Conservation (phyloP, 1,140 invertebrate species). For the Acromyrmex heyeri region DNA sequence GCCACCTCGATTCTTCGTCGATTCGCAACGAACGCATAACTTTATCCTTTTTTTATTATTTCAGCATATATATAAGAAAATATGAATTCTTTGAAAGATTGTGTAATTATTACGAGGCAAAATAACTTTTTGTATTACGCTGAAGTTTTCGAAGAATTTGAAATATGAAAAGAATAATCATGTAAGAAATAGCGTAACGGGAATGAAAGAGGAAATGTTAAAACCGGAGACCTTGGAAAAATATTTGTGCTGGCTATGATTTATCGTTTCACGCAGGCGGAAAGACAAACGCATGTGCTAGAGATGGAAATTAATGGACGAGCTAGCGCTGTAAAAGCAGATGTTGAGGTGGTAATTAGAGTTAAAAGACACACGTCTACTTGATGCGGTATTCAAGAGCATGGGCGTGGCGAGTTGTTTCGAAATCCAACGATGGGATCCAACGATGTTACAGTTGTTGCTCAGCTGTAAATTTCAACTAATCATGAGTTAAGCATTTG, state of each 20-base stretch:
- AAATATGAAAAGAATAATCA: background rate
- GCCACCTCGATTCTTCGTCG: conserved; percentile 28
- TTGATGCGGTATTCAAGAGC: conserved; percentile 41
- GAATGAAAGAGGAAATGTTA: conserved; percentile 28
- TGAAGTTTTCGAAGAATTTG: background rate
- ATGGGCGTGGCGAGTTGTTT: conserved; percentile 64
- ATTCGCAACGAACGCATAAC: conserved; percentile 26
- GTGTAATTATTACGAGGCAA: conserved; percentile 27
- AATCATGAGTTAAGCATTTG: conserved; percentile 58
- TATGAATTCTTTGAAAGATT: background rate
- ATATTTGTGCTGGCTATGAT: conserved; percentile 61
- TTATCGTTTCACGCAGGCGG: conserved; percentile 38
- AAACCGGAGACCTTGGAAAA: conserved; percentile 27
- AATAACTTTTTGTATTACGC: background rate
- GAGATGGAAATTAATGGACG: conserved; percentile 65
- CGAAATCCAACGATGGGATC: background rate
- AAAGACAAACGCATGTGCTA: conserved; percentile 50
- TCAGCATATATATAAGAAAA: background rate
- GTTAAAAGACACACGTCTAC: conserved; percentile 67
- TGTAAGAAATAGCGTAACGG: background rate
- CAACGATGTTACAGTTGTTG: conserved; percentile 45
- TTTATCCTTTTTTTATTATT: background rate
- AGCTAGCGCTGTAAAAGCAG: conserved; percentile 56
- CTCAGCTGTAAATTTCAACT: conserved; percentile 61
- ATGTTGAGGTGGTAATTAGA: conserved; percentile 71